These are phyloP conservation scores for Neria commutata DNA, from an alignment of 2,888 invertebrate species.

Conservation along the genomic window DNA sequence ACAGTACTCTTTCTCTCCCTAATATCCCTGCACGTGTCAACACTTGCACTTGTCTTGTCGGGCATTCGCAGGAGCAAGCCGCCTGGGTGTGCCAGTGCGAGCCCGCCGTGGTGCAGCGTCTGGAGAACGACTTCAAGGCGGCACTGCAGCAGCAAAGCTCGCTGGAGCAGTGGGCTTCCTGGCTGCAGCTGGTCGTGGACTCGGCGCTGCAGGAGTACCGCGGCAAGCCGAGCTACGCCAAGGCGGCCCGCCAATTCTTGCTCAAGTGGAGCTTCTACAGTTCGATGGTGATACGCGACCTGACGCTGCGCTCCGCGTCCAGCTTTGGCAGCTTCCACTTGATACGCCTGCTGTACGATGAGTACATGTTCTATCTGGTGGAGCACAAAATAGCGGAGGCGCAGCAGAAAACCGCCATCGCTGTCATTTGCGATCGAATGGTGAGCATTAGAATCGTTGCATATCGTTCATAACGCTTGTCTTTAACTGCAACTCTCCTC, in stretches of 20 bases:
- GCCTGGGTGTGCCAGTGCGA: conserved; percentile 98
- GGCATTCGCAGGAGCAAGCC: conserved; percentile 69
- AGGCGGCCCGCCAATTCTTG: conserved; percentile 88
- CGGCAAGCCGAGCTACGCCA: conserved; percentile 80
- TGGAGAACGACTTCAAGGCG: conserved; percentile 93
- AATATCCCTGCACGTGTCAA: background rate
- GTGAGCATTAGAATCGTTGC: conserved; percentile 37
- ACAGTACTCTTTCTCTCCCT: conserved; percentile 1
- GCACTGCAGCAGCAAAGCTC: conserved; percentile 90
- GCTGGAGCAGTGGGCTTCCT: conserved; percentile 96
- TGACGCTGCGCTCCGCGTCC: conserved; percentile 93
- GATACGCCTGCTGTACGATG: conserved; percentile 95
- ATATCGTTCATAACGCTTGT: background rate
- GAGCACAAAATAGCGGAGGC: conserved; percentile 95
- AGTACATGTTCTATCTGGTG: conserved; percentile 98
- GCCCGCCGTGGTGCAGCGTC: conserved; percentile 75
- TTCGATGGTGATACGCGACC: conserved; percentile 96
- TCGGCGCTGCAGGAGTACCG: conserved; percentile 88
- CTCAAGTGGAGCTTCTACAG: conserved; percentile 99
- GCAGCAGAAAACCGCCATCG: conserved; percentile 89
- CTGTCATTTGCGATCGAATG: conserved; percentile 76
- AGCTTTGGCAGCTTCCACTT: conserved; percentile 99
- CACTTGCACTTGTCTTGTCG: background rate
- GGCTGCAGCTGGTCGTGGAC: conserved; percentile 94
- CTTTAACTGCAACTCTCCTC: background rate